Conservation (phyloP, 2,888 invertebrate genomes). For the Aspidiotus rigidus region DNA sequence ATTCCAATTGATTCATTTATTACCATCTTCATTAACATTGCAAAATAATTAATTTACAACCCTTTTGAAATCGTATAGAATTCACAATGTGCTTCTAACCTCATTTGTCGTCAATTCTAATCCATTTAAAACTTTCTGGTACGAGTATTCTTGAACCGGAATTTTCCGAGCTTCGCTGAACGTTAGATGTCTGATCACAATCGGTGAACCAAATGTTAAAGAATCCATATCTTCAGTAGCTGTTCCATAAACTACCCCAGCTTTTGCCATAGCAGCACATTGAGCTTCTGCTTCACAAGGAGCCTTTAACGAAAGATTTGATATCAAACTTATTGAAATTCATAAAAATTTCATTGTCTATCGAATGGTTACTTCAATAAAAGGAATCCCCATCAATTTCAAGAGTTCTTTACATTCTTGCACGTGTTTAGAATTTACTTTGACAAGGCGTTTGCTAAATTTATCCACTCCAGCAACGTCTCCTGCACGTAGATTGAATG, state of each 20-base stretch:
- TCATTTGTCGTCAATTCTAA: conserved; percentile 67
- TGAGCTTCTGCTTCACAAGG: conserved; percentile 99
- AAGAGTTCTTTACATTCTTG: conserved; percentile 83
- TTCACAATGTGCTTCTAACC: conserved; percentile 46
- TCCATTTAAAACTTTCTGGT: conserved; percentile 70
- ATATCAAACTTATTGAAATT: not conserved
- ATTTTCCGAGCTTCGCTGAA: conserved; percentile 96
- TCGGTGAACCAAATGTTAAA: conserved; percentile 83
- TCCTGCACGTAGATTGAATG: conserved; percentile 48
- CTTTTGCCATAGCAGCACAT: conserved; percentile 87
- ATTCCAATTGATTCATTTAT: too few relatives aligned
- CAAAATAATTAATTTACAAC: too few relatives aligned
- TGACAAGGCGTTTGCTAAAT: conserved; percentile 84
- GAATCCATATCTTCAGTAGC: conserved; percentile 99
- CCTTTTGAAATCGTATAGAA: not conserved
- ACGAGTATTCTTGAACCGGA: conserved; percentile 93
- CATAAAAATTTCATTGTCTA: not conserved
- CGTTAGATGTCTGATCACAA: conserved; percentile 84
- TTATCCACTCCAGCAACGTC: conserved; percentile 87
- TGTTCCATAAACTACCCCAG: conserved; percentile 84
- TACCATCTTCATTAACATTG: too few relatives aligned
- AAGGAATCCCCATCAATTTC: conserved; percentile 89
- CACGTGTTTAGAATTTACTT: conserved; percentile 74
- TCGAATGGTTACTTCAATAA: conserved; percentile 56
- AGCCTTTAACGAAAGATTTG: conserved; percentile 47